These are phyloP conservation scores for Parauchenoglanis ngamensis DNA, from an alignment of 2,797 vertebrate genomes.

Conservation along the genomic window DNA sequence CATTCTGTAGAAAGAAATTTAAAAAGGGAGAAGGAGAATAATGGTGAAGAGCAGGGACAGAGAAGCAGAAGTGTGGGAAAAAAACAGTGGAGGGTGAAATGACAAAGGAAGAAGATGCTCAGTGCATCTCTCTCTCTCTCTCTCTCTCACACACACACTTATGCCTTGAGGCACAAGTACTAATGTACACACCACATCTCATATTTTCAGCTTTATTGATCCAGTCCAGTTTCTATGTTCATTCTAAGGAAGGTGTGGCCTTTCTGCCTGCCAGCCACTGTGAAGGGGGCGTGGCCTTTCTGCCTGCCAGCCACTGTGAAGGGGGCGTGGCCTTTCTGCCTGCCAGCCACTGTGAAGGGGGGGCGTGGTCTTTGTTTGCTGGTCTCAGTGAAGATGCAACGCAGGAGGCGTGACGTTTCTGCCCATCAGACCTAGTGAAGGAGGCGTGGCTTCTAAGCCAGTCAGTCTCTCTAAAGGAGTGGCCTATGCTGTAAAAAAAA, in stretches of 20 bases:
- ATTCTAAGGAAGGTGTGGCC: not conserved
- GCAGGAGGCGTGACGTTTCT: not conserved
- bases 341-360: not conserved
- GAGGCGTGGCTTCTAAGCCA: not conserved
- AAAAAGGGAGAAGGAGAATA: not conserved
- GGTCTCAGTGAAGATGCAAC: no score
- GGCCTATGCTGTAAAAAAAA: not conserved
- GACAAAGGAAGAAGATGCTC: not conserved
- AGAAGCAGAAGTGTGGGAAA: not conserved
- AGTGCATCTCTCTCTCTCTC: not conserved
- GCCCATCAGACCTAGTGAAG: not conserved
- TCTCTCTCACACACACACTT: not conserved
- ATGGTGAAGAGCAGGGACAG: not conserved
- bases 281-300: not conserved
- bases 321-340: not conserved
- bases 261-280: not conserved
- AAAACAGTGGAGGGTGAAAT: not conserved
- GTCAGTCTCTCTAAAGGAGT: not conserved
- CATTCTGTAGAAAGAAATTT: not conserved
- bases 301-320: not conserved
- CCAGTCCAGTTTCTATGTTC: not conserved
- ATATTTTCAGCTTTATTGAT: constrained; percentile 18
- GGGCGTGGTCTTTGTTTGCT: not conserved
- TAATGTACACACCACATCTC: not conserved
- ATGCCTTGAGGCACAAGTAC: constrained; percentile 41